A percentile compares a stretch with the other conserved stretches of the same genome.
These are phyloP conservation scores for Dufourea novaeangliae DNA, from an alignment of 1,140 invertebrate genomes.

Conservation along the genomic window DNA sequence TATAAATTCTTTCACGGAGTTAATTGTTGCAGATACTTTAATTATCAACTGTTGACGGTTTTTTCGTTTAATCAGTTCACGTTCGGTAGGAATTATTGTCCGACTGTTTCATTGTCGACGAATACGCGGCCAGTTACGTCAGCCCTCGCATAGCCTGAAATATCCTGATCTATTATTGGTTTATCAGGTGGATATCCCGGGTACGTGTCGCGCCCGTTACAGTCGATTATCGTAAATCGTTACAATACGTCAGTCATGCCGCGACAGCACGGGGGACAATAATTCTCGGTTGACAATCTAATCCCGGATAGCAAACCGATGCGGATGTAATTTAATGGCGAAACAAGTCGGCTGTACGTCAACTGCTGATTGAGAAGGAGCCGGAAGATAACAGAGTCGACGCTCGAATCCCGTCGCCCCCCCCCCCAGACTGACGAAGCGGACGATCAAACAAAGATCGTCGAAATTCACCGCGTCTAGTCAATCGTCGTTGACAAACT, in stretches of 20 bases:
- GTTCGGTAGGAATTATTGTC: constrained; percentile 1
- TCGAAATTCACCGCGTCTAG: not conserved
- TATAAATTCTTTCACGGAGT: too few species aligned
- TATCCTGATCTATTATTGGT: constrained; percentile 67
- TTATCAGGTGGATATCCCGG: constrained; percentile 58
- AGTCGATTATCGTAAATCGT: constrained; percentile 71
- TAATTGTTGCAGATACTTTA: not conserved
- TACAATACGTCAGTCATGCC: constrained; percentile 68
- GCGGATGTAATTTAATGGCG: constrained; percentile 69
- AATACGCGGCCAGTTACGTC: constrained; percentile 35
- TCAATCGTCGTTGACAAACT: not conserved
- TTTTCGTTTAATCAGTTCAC: not conserved
- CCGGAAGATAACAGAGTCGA: constrained; percentile 51
- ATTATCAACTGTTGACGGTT: not conserved
- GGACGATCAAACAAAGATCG: constrained; percentile 9
- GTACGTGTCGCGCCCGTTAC: constrained; percentile 54
- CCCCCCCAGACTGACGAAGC: constrained; percentile 6
- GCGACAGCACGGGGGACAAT: constrained; percentile 58
- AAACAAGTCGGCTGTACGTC: constrained; percentile 65
- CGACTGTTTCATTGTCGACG: constrained; percentile 45
- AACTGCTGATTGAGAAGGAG: constrained; percentile 62
- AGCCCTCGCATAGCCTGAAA: constrained; percentile 22
- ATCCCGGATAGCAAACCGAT: constrained; percentile 62
- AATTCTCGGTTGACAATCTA: constrained; percentile 70
- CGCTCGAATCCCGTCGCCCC: not conserved